Conservation (phyloP, 2,797 vertebrate genomes). For the Danio tinwini region DNA sequence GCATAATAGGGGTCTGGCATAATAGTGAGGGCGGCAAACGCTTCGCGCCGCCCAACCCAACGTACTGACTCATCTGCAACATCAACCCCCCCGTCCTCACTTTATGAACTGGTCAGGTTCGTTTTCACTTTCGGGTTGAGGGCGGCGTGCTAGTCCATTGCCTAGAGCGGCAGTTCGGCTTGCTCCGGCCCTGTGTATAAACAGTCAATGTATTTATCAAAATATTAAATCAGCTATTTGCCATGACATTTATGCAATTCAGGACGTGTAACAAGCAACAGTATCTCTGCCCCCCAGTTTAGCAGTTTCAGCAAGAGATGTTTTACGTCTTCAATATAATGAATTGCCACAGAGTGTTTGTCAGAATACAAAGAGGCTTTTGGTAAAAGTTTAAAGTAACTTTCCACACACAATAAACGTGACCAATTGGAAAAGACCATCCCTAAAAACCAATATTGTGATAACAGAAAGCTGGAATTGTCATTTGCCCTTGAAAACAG, state of each 20-base stretch:
- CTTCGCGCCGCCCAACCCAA: no score
- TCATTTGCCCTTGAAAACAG: neutral
- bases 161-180: no score
- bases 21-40: no score
- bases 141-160: no score
- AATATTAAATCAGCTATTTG: neutral
- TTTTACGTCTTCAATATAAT: neutral
- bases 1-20: no score
- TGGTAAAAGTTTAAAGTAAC: neutral
- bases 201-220: neutral
- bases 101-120: no score
- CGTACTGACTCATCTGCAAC: no score
- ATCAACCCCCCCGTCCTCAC: no score
- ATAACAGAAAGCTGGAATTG: neutral
- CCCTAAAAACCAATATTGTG: neutral
- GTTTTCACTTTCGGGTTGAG: no score
- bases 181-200: no score
- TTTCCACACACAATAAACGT: neutral
- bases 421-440: neutral
- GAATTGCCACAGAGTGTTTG: neutral
- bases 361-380: constrained; percentile 7
- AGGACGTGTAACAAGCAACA: neutral
- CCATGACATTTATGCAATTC: neutral
- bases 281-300: neutral
- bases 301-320: neutral